A percentile compares a stretch with the other conserved stretches of the same genome.
Conservation (phyloP, 1,140 invertebrate species). For the Achroia grisella region DNA sequence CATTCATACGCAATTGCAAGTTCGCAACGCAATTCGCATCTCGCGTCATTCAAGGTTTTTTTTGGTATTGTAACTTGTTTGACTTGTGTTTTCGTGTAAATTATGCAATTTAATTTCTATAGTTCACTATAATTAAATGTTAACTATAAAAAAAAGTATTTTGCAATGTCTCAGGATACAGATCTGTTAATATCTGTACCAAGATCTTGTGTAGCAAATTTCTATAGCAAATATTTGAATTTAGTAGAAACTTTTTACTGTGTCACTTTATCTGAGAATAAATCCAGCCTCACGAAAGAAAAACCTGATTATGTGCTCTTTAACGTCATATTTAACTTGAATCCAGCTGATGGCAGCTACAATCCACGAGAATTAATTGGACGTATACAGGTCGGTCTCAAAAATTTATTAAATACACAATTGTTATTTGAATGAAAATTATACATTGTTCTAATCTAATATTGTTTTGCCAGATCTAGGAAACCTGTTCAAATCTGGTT, state of each 20-base stretch:
- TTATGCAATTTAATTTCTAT: conserved; percentile 53
- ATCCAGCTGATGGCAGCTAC: conserved; percentile 46
- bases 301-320: conserved; percentile 55
- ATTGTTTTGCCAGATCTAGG: too few species aligned
- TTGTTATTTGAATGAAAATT: too few species aligned
- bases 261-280: conserved; percentile 61
- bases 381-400: conserved; percentile 51
- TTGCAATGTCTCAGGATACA: conserved; percentile 60
- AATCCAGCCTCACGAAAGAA: conserved; percentile 32
- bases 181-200: conserved; percentile 59
- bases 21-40: too few species aligned
- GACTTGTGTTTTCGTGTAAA: conserved; percentile 44
- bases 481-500: too few species aligned
- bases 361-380: conserved; percentile 48
- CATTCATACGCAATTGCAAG: too few species aligned
- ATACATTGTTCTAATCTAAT: too few species aligned
- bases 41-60: conserved; percentile 11
- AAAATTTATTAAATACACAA: too few species aligned
- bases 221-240: conserved; percentile 62
- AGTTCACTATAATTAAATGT: conserved; percentile 35
- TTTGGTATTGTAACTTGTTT: conserved; percentile 21
- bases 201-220: conserved; percentile 53
- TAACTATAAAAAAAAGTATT: conserved; percentile 25
- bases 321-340: conserved; percentile 55
- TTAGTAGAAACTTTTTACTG: conserved; percentile 69